phyloP scores from a whole-genome alignment of 2,888 invertebrate species.

The Platycheirus albimanus region DNA sequence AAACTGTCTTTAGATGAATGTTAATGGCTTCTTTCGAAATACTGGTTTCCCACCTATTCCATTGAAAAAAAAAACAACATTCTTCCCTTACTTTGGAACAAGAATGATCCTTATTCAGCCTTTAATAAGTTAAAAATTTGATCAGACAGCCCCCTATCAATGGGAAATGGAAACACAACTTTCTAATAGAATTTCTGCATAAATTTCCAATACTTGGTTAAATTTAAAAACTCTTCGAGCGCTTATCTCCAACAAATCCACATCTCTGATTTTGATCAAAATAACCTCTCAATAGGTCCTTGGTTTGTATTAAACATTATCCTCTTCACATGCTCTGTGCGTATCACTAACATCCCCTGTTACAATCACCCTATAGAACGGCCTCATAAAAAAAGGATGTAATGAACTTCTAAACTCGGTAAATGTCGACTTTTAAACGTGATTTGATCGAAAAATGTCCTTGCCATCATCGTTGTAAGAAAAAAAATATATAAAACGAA shows the following conservation, averaged over 20 bases:
- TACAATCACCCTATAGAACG: slow-evolving; percentile 17
- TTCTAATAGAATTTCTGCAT: not conserved
- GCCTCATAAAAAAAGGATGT: slow-evolving; percentile 15
- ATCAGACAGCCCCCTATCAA: too few relatives aligned
- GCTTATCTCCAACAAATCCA: not conserved
- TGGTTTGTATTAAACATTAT: not conserved
- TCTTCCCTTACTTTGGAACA: too few relatives aligned
- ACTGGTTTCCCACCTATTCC: too few relatives aligned
- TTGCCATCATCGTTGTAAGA: slow-evolving; percentile 10
- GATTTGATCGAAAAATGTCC: slow-evolving; percentile 71
- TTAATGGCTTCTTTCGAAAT: too few relatives aligned
- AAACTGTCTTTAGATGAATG: too few relatives aligned
- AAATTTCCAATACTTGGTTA: not conserved
- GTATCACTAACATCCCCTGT: not conserved
- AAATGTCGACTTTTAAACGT: slow-evolving; percentile 66
- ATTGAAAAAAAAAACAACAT: too few relatives aligned
- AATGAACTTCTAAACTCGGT: slow-evolving; percentile 63
- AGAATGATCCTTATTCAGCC: too few relatives aligned
- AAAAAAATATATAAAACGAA: too few relatives aligned
- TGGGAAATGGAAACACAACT: too few relatives aligned
- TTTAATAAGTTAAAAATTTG: too few relatives aligned
- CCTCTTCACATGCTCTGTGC: not conserved
- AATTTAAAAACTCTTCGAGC: not conserved
- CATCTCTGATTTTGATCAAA: not conserved
- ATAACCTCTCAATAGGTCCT: not conserved